Percentiles rank a stretch among this genome's conserved stretches.
These are phyloP conservation scores for Caenorhabditis latens DNA, from an alignment of 1,140 invertebrate genomes.

Conservation along the genomic window DNA sequence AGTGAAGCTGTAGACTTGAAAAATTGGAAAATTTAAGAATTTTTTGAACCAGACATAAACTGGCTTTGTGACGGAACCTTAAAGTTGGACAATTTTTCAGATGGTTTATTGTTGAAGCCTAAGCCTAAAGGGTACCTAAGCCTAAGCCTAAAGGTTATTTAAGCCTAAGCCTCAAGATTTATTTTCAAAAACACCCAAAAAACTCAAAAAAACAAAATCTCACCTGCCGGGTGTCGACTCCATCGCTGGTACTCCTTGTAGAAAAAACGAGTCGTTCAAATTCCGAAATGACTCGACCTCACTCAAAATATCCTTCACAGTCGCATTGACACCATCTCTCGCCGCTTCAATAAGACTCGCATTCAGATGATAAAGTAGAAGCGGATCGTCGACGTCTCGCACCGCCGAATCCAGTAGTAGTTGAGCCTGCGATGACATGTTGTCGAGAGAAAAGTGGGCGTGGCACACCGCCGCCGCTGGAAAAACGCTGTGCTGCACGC, in stretches of 20 bases:
- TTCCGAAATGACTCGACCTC: not conserved
- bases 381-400: constrained; percentile 49
- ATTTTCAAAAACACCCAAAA: not conserved
- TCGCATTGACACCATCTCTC: constrained; percentile 19
- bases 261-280: constrained; percentile 30
- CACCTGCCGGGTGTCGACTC: constrained; percentile 42
- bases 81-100: no score
- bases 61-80: not conserved
- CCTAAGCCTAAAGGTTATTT: no score
- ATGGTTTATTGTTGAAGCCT: no score
- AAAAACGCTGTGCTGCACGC: constrained; percentile 30
- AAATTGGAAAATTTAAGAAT: no score
- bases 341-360: constrained; percentile 32
- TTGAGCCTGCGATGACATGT: constrained; percentile 47
- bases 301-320: not conserved
- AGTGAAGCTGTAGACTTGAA: no score
- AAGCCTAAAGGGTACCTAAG: no score
- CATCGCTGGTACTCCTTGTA: constrained; percentile 1
- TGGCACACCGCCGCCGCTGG: constrained; percentile 32
- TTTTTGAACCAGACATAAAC: not conserved
- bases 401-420: constrained; percentile 46
- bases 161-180: no score
- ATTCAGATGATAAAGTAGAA: constrained; percentile 44
- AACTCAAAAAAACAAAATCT: not conserved
- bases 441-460: constrained; percentile 35